Evolutionary conservation across 2,888 invertebrate genomes (phyloP).

Genomic region (Phyllotreta striolata): DNA sequence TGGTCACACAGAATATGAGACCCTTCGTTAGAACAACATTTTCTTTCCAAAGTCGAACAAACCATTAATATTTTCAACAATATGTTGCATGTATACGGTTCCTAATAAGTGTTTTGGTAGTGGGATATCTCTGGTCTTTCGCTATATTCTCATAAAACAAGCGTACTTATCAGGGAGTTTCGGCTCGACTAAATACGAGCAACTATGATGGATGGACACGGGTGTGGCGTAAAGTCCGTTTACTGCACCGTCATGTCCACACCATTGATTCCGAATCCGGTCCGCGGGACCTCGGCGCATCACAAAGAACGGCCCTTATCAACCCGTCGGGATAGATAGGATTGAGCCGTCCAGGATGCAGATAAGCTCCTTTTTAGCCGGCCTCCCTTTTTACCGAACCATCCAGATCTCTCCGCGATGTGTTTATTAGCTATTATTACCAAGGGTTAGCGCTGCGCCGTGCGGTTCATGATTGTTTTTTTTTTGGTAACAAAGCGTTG

Average conservation of each 20-base stretch:
- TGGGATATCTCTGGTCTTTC: too few species aligned
- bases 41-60: too few species aligned
- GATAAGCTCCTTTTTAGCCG: slow-evolving; percentile 37
- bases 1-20: too few species aligned
- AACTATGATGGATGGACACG: slow-evolving; percentile 51
- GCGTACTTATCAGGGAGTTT: slow-evolving; percentile 49
- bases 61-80: too few species aligned
- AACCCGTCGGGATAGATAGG: slow-evolving; percentile 41
- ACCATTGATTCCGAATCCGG: slow-evolving; percentile 52
- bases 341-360: slow-evolving; percentile 47
- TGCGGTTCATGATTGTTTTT: slow-evolving; percentile 2
- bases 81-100: too few species aligned
- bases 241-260: slow-evolving; percentile 57
- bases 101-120: too few species aligned
- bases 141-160: slow-evolving; percentile 8
- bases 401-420: neutral
- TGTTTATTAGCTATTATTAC: slow-evolving; percentile 18
- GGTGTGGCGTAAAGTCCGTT: slow-evolving; percentile 43
- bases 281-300: slow-evolving; percentile 3
- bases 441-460: neutral
- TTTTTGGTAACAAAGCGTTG: too few species aligned
- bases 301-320: slow-evolving; percentile 41
- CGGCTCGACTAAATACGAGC: slow-evolving; percentile 50
- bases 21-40: too few species aligned
- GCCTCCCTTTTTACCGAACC: slow-evolving; percentile 1